phyloP scores from a whole-genome alignment of 2,888 invertebrate genomes.

The Microctonus hyperodae region DNA sequence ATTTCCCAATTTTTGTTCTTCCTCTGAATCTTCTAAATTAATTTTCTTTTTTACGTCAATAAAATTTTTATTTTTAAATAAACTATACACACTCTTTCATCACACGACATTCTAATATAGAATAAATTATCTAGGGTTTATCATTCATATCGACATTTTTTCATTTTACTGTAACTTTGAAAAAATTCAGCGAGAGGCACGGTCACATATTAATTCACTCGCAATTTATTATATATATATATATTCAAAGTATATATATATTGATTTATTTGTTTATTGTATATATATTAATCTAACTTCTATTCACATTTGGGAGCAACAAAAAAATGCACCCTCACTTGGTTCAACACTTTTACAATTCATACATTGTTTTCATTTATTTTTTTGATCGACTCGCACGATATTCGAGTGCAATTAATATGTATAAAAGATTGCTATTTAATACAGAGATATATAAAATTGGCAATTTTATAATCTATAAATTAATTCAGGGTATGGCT shows the following conservation, averaged over 20 bases:
- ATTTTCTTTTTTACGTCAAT: constrained; percentile 17
- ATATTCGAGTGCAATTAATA: neutral
- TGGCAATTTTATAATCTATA: neutral
- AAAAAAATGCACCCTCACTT: constrained; percentile 45
- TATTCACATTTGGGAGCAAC: constrained; percentile 42
- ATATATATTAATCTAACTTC: neutral
- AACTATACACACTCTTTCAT: constrained; percentile 40
- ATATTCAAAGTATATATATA: too few species aligned
- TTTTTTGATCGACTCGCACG: neutral
- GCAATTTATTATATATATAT: constrained; percentile 13
- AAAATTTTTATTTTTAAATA: constrained; percentile 41
- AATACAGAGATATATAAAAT: neutral
- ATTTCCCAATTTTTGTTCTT: constrained; percentile 6
- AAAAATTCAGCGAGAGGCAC: constrained; percentile 45
- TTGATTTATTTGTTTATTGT: too few species aligned
- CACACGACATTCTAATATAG: constrained; percentile 49
- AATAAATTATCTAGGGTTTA: constrained; percentile 50
- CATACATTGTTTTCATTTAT: neutral
- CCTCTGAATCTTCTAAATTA: constrained; percentile 22
- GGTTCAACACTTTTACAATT: neutral
- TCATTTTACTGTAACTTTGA: constrained; percentile 40
- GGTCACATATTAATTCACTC: constrained; percentile 26
- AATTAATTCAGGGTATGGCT: constrained; percentile 41
- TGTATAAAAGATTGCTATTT: neutral
- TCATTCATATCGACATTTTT: constrained; percentile 41